Evolutionary conservation across 2,888 invertebrate genomes (phyloP).

Genomic region (Fissipunctia ypsillon): DNA sequence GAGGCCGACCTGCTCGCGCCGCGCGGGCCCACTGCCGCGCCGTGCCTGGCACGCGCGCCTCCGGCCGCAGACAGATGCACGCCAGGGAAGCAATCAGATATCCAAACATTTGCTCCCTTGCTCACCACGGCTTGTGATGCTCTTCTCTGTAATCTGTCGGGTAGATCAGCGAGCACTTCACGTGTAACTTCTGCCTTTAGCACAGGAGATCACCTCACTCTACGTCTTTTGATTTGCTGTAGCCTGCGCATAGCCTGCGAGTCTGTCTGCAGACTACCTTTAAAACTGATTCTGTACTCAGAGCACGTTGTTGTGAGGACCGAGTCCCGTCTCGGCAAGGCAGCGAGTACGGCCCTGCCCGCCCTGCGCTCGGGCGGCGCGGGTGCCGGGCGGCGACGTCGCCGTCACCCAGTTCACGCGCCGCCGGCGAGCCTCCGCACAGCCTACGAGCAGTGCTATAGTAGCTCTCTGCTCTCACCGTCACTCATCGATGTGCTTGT

Average conservation of each 20-base stretch:
- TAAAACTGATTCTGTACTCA: background rate
- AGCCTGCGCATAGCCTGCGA: background rate
- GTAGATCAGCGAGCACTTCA: background rate
- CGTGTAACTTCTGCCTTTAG: background rate
- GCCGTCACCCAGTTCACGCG: slow-evolving; percentile 52
- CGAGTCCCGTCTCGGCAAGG: background rate
- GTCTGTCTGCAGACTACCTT: background rate
- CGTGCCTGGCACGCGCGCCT: slow-evolving; percentile 59
- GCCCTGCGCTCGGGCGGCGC: slow-evolving; percentile 34
- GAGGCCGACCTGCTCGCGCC: background rate
- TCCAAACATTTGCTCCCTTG: background rate
- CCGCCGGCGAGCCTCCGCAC: slow-evolving; percentile 20
- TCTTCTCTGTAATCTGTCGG: background rate
- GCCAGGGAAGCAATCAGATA: slow-evolving; percentile 47
- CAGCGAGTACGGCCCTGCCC: slow-evolving; percentile 51
- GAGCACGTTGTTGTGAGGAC: background rate
- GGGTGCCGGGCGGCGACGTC: slow-evolving; percentile 63
- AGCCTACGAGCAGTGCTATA: slow-evolving; percentile 15
- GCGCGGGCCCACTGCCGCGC: slow-evolving; percentile 40
- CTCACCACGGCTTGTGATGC: background rate
- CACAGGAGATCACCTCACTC: background rate
- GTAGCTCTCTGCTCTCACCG: background rate
- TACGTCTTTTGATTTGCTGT: background rate
- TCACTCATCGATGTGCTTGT: slow-evolving; percentile 13
- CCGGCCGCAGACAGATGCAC: slow-evolving; percentile 36